Evolutionary conservation across 2,797 vertebrate genomes (phyloP).

Genomic region (Pogoniulus pusillus): DNA sequence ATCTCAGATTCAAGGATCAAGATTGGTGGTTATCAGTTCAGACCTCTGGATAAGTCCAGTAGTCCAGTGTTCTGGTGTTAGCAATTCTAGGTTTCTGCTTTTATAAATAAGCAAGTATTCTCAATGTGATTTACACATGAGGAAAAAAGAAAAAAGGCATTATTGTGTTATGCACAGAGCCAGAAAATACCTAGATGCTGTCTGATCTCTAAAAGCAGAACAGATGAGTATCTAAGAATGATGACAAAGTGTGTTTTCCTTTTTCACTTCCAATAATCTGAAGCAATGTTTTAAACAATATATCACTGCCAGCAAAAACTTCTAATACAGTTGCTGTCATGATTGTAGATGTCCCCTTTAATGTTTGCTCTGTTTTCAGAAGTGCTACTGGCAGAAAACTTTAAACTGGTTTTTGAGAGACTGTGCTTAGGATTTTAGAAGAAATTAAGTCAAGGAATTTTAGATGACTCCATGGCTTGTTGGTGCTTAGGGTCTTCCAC

Average conservation of each 20-base stretch:
- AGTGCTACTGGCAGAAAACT: neutral
- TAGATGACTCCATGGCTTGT: neutral
- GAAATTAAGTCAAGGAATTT: neutral
- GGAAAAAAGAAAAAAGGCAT: neutral
- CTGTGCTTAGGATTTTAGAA: neutral
- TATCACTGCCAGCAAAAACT: fast-evolving
- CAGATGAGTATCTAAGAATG: neutral
- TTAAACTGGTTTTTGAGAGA: neutral
- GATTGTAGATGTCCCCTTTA: neutral
- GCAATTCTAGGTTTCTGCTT: neutral
- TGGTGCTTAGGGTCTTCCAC: neutral
- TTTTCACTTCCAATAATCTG: neutral
- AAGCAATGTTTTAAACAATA: neutral
- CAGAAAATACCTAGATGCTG: neutral
- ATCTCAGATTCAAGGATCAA: neutral
- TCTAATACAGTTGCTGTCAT: neutral
- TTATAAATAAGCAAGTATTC: neutral
- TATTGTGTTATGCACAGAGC: neutral
- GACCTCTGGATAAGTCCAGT: neutral
- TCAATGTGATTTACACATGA: neutral
- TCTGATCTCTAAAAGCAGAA: neutral
- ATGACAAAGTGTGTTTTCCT: neutral
- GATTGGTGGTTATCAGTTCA: neutral
- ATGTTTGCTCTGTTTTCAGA: neutral
- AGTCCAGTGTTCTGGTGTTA: neutral